phyloP scores from a whole-genome alignment of 2,797 vertebrate species.

The Ciconia nigra region DNA sequence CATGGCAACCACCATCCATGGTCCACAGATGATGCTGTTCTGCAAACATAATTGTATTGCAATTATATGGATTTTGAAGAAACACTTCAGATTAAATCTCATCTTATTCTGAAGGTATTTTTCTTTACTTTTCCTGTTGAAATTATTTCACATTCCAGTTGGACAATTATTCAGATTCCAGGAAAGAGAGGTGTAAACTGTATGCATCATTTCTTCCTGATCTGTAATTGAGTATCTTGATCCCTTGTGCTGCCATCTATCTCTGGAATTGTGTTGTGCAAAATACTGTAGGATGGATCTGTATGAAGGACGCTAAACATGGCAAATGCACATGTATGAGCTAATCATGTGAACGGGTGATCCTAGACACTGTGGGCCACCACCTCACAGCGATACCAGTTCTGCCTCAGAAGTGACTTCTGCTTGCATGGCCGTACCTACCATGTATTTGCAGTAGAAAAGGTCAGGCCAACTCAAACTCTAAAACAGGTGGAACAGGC shows the following conservation, averaged over 20 bases:
- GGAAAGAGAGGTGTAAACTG: not conserved
- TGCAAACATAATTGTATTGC: not conserved
- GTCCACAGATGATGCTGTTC: not conserved
- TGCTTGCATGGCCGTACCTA: not conserved
- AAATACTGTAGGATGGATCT: not conserved
- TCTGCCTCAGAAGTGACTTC: not conserved
- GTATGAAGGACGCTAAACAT: not conserved
- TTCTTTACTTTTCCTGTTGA: not conserved
- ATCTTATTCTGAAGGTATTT: not conserved
- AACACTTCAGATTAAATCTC: not conserved
- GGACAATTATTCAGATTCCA: not conserved
- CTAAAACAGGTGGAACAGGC: not conserved
- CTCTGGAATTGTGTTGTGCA: not conserved
- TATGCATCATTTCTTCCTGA: not conserved
- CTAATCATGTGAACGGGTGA: not conserved
- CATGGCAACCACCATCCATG: not conserved
- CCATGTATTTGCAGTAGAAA: not conserved
- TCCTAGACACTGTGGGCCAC: not conserved
- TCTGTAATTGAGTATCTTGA: not conserved
- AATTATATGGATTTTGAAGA: not conserved
- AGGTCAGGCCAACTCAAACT: not conserved
- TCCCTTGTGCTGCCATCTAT: not conserved
- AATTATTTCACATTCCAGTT: not conserved
- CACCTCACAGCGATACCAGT: not conserved
- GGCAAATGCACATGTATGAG: not conserved